These are phyloP conservation scores for Noctua janthe DNA, from an alignment of 2,888 invertebrate species.

Conservation along the genomic window DNA sequence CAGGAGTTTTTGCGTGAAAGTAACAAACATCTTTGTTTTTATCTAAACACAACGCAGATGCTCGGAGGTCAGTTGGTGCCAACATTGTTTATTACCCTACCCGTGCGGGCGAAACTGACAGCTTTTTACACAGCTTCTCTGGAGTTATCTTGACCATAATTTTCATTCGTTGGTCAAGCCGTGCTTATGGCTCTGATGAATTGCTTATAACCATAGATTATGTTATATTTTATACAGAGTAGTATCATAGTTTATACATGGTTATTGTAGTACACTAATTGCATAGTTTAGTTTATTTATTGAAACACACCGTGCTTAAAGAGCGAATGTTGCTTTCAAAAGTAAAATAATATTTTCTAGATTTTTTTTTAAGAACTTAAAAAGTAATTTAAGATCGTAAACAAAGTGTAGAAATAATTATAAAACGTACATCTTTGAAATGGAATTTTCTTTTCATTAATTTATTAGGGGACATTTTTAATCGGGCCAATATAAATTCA, in stretches of 20 bases:
- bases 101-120: background rate
- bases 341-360: constrained; percentile 10
- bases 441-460: background rate
- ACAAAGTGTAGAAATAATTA: background rate
- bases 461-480: too few species aligned
- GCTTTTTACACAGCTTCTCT: too few species aligned
- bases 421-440: background rate
- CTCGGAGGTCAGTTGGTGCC: background rate
- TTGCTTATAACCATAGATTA: constrained; percentile 2
- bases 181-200: constrained; percentile 1
- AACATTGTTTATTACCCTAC: background rate
- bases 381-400: background rate
- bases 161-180: background rate
- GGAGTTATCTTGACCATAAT: background rate
- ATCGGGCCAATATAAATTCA: too few species aligned
- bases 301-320: constrained; percentile 28
- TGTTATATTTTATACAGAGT: background rate
- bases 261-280: background rate
- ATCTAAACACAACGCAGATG: background rate
- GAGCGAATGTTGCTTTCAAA: constrained; percentile 10
- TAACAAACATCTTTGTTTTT: too few species aligned
- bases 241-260: background rate
- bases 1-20: too few species aligned
- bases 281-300: constrained; percentile 1
- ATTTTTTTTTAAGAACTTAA: too few species aligned